These are phyloP conservation scores for Siphamia tubifer DNA, from an alignment of 2,113 vertebrate species.

Conservation along the genomic window DNA sequence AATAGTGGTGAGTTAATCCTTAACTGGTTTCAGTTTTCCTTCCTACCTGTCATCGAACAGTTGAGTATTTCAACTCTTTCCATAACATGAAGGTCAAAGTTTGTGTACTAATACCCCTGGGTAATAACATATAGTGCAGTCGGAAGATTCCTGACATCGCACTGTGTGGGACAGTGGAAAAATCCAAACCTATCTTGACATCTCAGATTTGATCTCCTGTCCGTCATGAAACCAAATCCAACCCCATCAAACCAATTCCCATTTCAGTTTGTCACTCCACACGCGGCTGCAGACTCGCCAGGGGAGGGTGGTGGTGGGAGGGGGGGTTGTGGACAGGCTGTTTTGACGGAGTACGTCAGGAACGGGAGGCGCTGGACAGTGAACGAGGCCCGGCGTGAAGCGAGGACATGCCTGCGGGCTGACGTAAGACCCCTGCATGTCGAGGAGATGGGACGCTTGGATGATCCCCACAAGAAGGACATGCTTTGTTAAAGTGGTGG, in stretches of 20 bases:
- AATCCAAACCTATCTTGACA: neutral
- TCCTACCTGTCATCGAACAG: too few relatives aligned
- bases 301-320: too few relatives aligned
- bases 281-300: neutral
- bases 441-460: slow-evolving; percentile 20
- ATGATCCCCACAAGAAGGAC: slow-evolving; percentile 51
- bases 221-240: slow-evolving; percentile 19
- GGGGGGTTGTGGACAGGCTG: neutral
- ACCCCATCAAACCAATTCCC: slow-evolving; percentile 14
- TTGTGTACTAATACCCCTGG: too few relatives aligned
- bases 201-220: slow-evolving; percentile 34
- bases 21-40: too few relatives aligned
- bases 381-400: slow-evolving; percentile 13
- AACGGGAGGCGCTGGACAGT: neutral
- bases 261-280: slow-evolving; percentile 23
- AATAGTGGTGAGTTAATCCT: too few relatives aligned
- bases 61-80: too few relatives aligned
- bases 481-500: slow-evolving; percentile 50
- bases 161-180: neutral
- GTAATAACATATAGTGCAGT: too few relatives aligned
- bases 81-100: too few relatives aligned
- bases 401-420: slow-evolving; percentile 26
- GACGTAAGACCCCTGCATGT: slow-evolving; percentile 62
- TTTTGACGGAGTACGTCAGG: slow-evolving; percentile 14
- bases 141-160: too few relatives aligned